phyloP scores from a whole-genome alignment of 1,140 invertebrate species.

The Zaprionus ghesquierei region DNA sequence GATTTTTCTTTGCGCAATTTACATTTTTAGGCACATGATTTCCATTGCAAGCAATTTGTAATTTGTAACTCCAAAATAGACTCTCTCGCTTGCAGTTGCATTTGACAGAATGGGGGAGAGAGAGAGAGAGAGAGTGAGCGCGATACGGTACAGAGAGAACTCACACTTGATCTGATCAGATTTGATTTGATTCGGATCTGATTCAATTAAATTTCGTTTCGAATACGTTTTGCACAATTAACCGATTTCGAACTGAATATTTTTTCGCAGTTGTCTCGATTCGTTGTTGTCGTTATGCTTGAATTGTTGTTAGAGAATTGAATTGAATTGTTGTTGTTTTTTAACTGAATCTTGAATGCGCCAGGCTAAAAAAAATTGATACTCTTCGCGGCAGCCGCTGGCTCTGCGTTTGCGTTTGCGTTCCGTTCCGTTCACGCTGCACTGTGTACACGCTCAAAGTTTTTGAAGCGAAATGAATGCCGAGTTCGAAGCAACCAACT shows the following conservation, averaged over 20 bases:
- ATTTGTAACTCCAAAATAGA: slow-evolving; percentile 61
- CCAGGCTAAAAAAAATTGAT: slow-evolving; percentile 45
- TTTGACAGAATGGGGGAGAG: neutral
- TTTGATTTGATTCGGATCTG: neutral
- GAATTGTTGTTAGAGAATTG: neutral
- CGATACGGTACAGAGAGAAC: neutral
- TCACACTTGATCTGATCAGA: neutral
- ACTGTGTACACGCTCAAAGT: slow-evolving; percentile 58
- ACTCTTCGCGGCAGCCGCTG: slow-evolving; percentile 51
- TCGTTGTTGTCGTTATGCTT: neutral
- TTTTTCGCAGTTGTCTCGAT: neutral
- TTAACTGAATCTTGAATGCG: slow-evolving; percentile 31
- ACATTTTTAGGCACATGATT: slow-evolving; percentile 80
- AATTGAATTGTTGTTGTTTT: slow-evolving; percentile 20
- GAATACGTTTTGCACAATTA: neutral
- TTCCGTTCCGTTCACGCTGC: slow-evolving; percentile 47
- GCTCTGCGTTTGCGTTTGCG: slow-evolving; percentile 27
- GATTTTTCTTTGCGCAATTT: slow-evolving; percentile 79
- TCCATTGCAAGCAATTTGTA: slow-evolving; percentile 69
- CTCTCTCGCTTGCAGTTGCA: slow-evolving; percentile 39
- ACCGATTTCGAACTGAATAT: neutral
- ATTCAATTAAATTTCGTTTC: neutral
- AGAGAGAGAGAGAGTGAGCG: neutral
- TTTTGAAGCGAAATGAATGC: slow-evolving; percentile 79
- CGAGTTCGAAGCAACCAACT: slow-evolving; percentile 40